These are phyloP conservation scores for Venturia canescens DNA, from an alignment of 1,140 invertebrate genomes.

Conservation along the genomic window DNA sequence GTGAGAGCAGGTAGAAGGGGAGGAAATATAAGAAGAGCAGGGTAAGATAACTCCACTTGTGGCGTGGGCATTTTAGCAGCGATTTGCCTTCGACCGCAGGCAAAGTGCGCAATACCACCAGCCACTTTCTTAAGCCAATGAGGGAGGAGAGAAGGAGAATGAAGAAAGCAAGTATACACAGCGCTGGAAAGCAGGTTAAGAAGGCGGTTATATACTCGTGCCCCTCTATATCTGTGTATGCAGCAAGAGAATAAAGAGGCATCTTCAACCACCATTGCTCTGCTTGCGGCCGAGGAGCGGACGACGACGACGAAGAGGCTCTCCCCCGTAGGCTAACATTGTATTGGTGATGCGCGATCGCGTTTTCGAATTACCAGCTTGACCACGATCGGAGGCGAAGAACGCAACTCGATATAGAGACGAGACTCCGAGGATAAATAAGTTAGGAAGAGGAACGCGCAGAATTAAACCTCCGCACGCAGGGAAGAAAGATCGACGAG, in stretches of 20 bases:
- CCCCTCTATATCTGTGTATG: not conserved
- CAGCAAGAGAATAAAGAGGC: not conserved
- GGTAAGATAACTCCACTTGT: conserved; percentile 55
- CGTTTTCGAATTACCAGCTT: conserved; percentile 27
- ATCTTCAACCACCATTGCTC: conserved; percentile 38
- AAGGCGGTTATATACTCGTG: conserved; percentile 12
- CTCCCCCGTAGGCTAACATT: not conserved
- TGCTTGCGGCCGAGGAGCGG: conserved; percentile 32
- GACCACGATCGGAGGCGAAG: conserved; percentile 17
- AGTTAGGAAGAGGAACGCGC: not conserved
- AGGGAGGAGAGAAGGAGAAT: conserved; percentile 49
- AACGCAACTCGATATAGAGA: conserved; percentile 55
- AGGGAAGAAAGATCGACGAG: not conserved
- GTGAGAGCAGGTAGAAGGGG: not conserved
- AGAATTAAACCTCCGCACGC: not conserved
- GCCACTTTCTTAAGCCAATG: conserved; percentile 69
- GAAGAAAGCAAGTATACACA: conserved; percentile 36
- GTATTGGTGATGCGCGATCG: not conserved
- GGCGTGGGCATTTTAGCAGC: conserved; percentile 71
- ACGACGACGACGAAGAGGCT: not conserved
- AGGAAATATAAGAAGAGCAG: conserved; percentile 35
- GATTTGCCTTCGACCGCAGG: conserved; percentile 73
- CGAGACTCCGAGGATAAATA: conserved; percentile 45
- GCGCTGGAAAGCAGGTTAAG: conserved; percentile 21
- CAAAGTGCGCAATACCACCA: conserved; percentile 72